Conservation (phyloP, 2,797 vertebrate genomes). For the Chrosomus eos region DNA sequence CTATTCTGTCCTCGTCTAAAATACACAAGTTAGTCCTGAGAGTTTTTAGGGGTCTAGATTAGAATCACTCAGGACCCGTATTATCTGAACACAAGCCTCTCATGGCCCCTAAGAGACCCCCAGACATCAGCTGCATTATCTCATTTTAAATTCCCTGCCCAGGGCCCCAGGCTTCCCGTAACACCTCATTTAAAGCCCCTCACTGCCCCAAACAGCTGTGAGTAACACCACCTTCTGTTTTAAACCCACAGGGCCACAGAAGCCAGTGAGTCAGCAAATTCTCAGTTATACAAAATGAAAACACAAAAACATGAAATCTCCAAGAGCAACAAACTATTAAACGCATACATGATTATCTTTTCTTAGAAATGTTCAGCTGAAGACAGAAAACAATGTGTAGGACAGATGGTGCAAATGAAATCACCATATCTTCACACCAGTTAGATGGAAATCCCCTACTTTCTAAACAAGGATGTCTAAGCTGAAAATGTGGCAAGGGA, state of each 20-base stretch:
- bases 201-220: slow-evolving; percentile 36
- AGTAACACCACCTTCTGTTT: slow-evolving; percentile 51
- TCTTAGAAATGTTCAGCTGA: neutral
- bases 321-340: slow-evolving; percentile 45
- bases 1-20: neutral
- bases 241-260: slow-evolving; percentile 27
- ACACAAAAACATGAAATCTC: slow-evolving; percentile 67
- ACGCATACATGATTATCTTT: neutral
- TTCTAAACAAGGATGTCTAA: slow-evolving; percentile 42
- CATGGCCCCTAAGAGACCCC: slow-evolving; percentile 18
- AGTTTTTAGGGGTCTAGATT: neutral
- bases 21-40: neutral
- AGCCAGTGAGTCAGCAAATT: slow-evolving; percentile 46
- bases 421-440: slow-evolving; percentile 18
- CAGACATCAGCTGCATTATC: slow-evolving; percentile 39
- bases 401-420: slow-evolving; percentile 21
- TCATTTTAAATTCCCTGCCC: slow-evolving; percentile 41
- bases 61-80: neutral
- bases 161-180: slow-evolving; percentile 47
- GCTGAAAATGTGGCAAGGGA: slow-evolving; percentile 45
- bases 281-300: slow-evolving; percentile 30
- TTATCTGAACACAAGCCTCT: slow-evolving; percentile 14
- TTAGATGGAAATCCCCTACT: slow-evolving; percentile 36
- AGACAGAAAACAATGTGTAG: neutral
- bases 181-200: slow-evolving; percentile 49